Conservation (phyloP, 2,888 invertebrate genomes). For the Cryptophagus acutangulus region DNA sequence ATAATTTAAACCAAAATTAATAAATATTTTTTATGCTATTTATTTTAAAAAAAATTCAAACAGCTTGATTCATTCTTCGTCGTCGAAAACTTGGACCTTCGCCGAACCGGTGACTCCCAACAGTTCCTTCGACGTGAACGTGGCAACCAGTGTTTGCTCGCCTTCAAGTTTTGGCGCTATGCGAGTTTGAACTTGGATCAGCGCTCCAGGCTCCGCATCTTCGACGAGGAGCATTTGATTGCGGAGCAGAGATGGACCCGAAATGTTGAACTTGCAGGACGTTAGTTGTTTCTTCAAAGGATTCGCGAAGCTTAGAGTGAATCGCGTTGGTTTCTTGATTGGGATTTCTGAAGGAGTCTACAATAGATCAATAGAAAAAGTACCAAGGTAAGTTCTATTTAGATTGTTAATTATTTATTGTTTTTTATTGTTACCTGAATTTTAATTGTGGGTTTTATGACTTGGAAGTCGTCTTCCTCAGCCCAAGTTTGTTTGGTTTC, state of each 20-base stretch:
- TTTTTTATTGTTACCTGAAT: slow-evolving; percentile 59
- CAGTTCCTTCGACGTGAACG: slow-evolving; percentile 65
- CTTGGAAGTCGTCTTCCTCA: slow-evolving; percentile 76
- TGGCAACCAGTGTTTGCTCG: slow-evolving; percentile 62
- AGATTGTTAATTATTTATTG: no score
- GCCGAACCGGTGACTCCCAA: slow-evolving; percentile 66
- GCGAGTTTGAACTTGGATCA: slow-evolving; percentile 53
- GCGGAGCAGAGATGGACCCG: slow-evolving; percentile 62
- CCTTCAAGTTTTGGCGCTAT: slow-evolving; percentile 62
- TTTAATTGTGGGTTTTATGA: slow-evolving; percentile 65
- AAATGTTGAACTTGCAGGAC: slow-evolving; percentile 64
- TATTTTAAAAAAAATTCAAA: background rate
- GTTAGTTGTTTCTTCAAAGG: slow-evolving; percentile 62
- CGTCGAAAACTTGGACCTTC: slow-evolving; percentile 51
- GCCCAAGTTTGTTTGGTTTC: slow-evolving; percentile 81
- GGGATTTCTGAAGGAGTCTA: slow-evolving; percentile 53
- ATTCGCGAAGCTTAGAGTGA: slow-evolving; percentile 62
- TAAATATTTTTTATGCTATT: no score
- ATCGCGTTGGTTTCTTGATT: slow-evolving; percentile 53
- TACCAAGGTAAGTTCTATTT: slow-evolving; percentile 1
- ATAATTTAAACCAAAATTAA: no score
- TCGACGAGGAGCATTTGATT: slow-evolving; percentile 55
- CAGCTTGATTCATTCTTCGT: slow-evolving; percentile 25
- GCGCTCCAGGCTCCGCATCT: slow-evolving; percentile 54
- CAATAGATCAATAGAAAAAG: slow-evolving; percentile 12